These are phyloP conservation scores for Glossophaga mutica DNA, from an alignment of 2,797 vertebrate genomes.

Conservation along the genomic window DNA sequence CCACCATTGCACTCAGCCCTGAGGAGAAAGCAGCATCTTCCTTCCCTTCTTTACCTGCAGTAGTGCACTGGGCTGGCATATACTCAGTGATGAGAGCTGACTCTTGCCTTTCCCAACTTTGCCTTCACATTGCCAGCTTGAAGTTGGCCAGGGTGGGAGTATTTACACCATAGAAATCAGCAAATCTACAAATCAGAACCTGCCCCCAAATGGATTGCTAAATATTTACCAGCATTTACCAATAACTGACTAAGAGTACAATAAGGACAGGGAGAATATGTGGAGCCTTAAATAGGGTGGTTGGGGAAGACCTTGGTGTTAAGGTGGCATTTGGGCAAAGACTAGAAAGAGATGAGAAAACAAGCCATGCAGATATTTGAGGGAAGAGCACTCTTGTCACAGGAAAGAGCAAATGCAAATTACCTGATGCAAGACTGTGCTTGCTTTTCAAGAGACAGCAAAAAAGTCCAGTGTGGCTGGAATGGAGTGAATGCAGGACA, in stretches of 20 bases:
- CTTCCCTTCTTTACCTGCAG: neutral
- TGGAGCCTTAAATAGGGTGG: neutral
- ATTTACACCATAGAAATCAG: neutral
- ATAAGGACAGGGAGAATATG: neutral
- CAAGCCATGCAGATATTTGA: neutral
- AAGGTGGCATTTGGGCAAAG: neutral
- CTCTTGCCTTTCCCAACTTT: neutral
- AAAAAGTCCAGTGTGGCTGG: neutral
- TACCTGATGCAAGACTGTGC: neutral
- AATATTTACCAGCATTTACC: neutral
- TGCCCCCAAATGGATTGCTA: neutral
- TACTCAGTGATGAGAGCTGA: neutral
- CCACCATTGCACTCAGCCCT: neutral
- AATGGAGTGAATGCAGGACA: neutral
- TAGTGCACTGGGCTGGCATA: neutral
- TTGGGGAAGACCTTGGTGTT: neutral
- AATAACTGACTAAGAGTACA: neutral
- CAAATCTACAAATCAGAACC: neutral
- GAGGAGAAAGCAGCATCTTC: neutral
- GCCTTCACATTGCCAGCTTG: neutral
- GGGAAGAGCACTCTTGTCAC: neutral
- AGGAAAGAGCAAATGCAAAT: neutral
- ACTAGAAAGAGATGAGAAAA: neutral
- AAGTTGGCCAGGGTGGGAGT: neutral
- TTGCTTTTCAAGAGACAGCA: neutral